Conservation (phyloP, 2,797 vertebrate species). For the Poecile montanus region DNA sequence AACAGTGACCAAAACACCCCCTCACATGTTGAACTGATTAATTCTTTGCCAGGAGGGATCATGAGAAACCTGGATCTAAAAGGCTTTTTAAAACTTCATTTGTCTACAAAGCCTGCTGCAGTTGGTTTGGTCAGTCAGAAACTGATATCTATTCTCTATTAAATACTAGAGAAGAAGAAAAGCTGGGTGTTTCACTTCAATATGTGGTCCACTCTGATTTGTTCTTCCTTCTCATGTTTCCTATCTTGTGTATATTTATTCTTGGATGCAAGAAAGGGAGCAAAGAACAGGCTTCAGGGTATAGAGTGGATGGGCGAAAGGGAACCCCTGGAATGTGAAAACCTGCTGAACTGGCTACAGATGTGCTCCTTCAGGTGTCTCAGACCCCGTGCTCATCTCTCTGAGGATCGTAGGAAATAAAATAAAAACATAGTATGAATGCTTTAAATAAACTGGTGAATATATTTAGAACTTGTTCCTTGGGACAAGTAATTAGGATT, state of each 20-base stretch:
- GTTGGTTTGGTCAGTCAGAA: slow-evolving; percentile 33
- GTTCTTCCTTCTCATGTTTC: background rate
- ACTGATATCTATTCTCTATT: background rate
- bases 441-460: background rate
- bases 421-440: background rate
- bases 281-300: background rate
- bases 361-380: background rate
- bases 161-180: background rate
- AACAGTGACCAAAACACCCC: background rate
- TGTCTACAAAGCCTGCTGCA: background rate
- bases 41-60: slow-evolving; percentile 36
- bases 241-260: background rate
- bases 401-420: background rate
- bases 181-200: background rate
- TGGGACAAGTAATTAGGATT: background rate
- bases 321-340: background rate
- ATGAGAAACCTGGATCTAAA: slow-evolving; percentile 34
- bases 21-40: slow-evolving; percentile 44
- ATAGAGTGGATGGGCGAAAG: rapidly evolving
- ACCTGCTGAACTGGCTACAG: rapidly evolving
- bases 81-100: background rate
- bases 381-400: background rate
- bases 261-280: background rate
- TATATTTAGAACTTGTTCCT: background rate
- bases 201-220: background rate